Conservation (phyloP, 1,140 invertebrate species). For the Atta cephalotes region DNA sequence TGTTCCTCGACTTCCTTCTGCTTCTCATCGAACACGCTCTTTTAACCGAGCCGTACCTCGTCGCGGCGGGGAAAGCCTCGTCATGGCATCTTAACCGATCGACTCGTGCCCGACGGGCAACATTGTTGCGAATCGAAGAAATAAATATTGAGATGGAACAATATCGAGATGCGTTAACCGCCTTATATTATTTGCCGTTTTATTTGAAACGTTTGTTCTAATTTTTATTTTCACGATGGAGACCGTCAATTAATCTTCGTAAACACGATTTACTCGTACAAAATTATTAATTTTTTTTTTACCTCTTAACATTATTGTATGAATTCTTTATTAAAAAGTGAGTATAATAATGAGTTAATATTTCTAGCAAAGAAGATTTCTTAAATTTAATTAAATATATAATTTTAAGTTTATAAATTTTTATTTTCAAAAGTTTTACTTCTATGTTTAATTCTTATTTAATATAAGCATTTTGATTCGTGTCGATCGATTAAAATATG, state of each 20-base stretch:
- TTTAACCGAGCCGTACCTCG: conserved; percentile 57
- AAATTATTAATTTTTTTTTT: not conserved
- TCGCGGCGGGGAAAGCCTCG: conserved; percentile 63
- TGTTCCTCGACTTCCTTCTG: conserved; percentile 55
- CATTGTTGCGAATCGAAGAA: conserved; percentile 59
- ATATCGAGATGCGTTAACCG: conserved; percentile 22
- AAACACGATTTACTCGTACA: not conserved
- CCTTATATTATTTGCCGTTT: conserved; percentile 24
- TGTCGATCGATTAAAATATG: conserved; percentile 22
- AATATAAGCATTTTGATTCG: conserved; percentile 57
- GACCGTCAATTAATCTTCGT: not conserved
- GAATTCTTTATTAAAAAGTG: not conserved
- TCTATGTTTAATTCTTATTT: too few species aligned
- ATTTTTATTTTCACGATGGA: not conserved
- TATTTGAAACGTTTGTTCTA: not conserved
- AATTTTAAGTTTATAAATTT: too few species aligned
- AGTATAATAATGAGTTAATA: not conserved
- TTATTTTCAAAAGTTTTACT: too few species aligned
- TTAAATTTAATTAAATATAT: too few species aligned
- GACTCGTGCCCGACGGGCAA: conserved; percentile 55
- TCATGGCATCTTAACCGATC: conserved; percentile 67
- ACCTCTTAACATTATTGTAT: not conserved
- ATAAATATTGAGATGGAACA: conserved; percentile 56
- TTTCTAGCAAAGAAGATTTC: not conserved
- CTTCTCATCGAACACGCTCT: conserved; percentile 43